Evolutionary conservation across 2,797 vertebrate species (phyloP), one percentile per base, ranked within the genome.

Genomic region (Melanotaenia boesemani): DNA sequence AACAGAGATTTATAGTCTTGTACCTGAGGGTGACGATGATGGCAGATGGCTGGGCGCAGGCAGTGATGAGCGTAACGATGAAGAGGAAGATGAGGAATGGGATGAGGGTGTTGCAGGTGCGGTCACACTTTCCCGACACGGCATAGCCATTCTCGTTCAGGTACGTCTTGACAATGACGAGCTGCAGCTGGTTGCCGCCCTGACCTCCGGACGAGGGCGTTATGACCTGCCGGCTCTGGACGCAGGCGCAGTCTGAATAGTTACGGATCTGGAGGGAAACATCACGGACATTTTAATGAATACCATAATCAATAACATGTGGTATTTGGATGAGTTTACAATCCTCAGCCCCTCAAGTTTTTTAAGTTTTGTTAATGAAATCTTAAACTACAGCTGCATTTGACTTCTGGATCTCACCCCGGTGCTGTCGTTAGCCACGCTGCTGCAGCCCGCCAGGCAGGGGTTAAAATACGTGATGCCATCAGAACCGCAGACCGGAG

Each of bases 21-120:
- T 87, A 98, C 97, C 97, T 98, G 93, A 99, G 97, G 7, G 98
- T 99, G 80, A 99, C 98, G 48, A 99, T 99, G 94, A 99, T 98
- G 82, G 97, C 97, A 2, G 98, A 98, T 0, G 98, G 98, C 76
- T 99, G 98, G 18, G 96, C 98, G 1, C 98, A 99, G 0, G 97
- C 97, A 2, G 98, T 99, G 89, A 99, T 99, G 67, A 99, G 96
- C 3, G 97, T 99, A 72, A 99, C 98, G 32, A 99, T 98, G 91
- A 99, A 99, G 57, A 99, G 97, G 26, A 99, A 99, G 83, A 97
- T 92, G 80, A 99, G 94, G 94, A 99, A 99, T 0, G 98, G 97
- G 87, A 99, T 97, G 70, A 99, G 97, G 0, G 98, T 99, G 80
- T 95, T 96, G 92, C 98, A 99, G 86, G 96, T 94, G 66, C 97